Conservation (phyloP, 1,140 invertebrate species). For the Pissodes strobi region DNA sequence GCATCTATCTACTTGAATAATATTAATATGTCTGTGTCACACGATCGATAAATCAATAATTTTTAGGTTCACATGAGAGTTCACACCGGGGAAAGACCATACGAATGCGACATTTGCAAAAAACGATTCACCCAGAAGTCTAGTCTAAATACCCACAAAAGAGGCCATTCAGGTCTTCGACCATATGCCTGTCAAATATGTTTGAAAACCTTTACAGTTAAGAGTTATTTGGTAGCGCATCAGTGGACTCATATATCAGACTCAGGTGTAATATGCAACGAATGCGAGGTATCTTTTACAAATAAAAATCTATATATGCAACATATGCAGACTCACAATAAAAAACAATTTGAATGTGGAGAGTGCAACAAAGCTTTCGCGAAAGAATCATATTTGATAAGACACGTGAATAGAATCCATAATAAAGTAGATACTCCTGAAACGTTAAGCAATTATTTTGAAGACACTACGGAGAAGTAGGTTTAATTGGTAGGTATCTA, state of each 20-base stretch:
- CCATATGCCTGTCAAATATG: conserved; percentile 79
- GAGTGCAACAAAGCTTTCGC: conserved; percentile 74
- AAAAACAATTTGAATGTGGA: conserved; percentile 71
- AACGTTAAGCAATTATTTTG: too few species aligned
- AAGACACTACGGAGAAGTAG: too few species aligned
- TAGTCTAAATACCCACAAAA: conserved; percentile 80
- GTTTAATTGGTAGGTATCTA: too few species aligned
- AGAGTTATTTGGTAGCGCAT: conserved; percentile 76
- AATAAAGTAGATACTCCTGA: too few species aligned
- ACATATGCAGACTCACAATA: conserved; percentile 74
- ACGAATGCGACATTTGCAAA: conserved; percentile 76
- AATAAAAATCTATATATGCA: conserved; percentile 69
- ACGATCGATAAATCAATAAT: too few species aligned
- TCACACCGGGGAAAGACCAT: conserved; percentile 78
- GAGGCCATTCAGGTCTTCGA: conserved; percentile 78
- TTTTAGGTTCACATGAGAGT: conserved; percentile 71
- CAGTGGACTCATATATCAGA: conserved; percentile 77
- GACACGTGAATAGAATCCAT: conserved; percentile 55
- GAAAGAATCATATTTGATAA: conserved; percentile 75
- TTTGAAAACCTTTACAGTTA: conserved; percentile 76
- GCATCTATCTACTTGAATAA: too few species aligned
- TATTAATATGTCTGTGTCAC: too few species aligned
- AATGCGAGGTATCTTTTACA: conserved; percentile 71
- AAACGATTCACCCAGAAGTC: conserved; percentile 79
- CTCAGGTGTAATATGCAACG: conserved; percentile 71